Percentiles rank a stretch among this genome's conserved stretches.
Conservation (phyloP, 2,797 vertebrate species). For the Gallirallus australis region DNA sequence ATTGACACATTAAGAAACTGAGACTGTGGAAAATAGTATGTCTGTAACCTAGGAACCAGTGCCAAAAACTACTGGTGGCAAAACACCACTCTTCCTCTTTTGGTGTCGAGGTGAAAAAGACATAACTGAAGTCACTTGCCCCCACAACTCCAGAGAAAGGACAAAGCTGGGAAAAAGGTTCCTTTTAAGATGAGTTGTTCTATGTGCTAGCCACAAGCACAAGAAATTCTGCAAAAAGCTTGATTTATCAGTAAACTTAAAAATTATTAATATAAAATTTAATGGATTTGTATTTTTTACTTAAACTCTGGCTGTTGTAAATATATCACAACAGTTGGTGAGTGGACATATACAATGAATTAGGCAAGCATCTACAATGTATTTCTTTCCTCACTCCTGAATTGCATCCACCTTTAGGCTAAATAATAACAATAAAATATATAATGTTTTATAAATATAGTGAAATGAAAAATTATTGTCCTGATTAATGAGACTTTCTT, state of each 20-base stretch:
- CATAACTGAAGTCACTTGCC: neutral
- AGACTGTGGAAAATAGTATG: neutral
- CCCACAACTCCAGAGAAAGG: neutral
- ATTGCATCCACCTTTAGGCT: neutral
- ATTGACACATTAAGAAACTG: neutral
- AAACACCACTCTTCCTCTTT: neutral
- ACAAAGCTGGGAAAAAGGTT: neutral
- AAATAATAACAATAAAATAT: neutral
- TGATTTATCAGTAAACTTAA: conserved; percentile 33
- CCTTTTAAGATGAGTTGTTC: neutral
- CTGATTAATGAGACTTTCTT: neutral
- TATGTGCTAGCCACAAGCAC: neutral
- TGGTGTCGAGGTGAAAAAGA: neutral
- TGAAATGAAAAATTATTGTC: neutral
- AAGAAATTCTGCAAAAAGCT: conserved; percentile 50
- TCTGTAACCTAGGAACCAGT: neutral
- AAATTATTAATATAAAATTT: neutral
- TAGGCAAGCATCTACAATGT: neutral
- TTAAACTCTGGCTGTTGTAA: neutral
- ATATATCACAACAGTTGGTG: neutral
- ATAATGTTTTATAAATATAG: neutral
- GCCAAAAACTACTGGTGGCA: neutral
- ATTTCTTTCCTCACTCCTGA: neutral
- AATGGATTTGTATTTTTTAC: neutral
- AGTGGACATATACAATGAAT: neutral